These are phyloP conservation scores for Gymnoscelis rufifasciata DNA, from an alignment of 2,888 invertebrate genomes.

Conservation along the genomic window DNA sequence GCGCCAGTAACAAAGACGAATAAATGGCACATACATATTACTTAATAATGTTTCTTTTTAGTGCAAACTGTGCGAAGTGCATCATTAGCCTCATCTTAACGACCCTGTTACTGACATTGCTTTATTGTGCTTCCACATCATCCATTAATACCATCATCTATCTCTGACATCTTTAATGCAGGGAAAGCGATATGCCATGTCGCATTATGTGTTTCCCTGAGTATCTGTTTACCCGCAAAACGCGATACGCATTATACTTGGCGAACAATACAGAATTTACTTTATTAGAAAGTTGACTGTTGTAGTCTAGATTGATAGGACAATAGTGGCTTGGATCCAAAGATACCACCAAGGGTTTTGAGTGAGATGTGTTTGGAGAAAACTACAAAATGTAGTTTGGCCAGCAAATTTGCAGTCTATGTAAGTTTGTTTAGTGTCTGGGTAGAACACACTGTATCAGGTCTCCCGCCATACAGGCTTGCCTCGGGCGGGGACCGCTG, in stretches of 20 bases:
- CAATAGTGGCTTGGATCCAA: conserved; percentile 46
- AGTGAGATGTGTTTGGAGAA: too few relatives aligned
- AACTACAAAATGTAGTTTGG: too few relatives aligned
- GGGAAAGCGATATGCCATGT: conserved; percentile 1
- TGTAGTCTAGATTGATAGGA: conserved; percentile 26
- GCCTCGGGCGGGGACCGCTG: too few relatives aligned
- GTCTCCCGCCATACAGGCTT: too few relatives aligned
- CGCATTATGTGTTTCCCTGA: background rate
- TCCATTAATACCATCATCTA: background rate
- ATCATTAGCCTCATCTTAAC: background rate
- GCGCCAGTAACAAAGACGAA: too few relatives aligned
- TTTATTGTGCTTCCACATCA: background rate
- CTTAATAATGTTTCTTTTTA: background rate
- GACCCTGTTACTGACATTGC: background rate
- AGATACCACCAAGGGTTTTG: too few relatives aligned
- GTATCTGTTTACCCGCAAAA: background rate
- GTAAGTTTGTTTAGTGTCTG: too few relatives aligned
- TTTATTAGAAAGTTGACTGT: conserved; percentile 12
- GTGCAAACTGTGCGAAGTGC: background rate
- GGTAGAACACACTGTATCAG: too few relatives aligned
- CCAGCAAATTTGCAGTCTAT: too few relatives aligned
- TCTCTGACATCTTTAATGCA: background rate
- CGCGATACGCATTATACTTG: background rate
- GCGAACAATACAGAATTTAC: conserved; percentile 3
- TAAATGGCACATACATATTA: too few relatives aligned